Evolutionary conservation across 1,140 invertebrate genomes (phyloP), one percentile per base, ranked within the genome.

Genomic region (Epicauta chinensis): DNA sequence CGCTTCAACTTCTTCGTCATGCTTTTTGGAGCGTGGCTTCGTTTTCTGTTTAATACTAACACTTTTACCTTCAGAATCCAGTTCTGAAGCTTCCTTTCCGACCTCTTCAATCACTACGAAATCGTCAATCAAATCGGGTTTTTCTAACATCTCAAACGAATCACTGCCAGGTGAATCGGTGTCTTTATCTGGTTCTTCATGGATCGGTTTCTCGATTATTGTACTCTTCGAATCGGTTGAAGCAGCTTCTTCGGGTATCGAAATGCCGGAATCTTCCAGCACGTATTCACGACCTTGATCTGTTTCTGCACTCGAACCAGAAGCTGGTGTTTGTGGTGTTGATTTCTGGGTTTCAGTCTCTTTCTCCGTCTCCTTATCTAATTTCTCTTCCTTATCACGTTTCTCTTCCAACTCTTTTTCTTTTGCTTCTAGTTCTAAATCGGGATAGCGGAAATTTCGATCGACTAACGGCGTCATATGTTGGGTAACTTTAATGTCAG

Each of bases 101-200:
- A 91, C 86, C 70, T 91, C 89, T 71, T 90, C 87, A 50, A 90
- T 86, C 0, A 91, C 86, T 1, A 91, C 85, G 68, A 90, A 91
- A 62, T 91, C 88, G 66, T 91, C 88, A 51, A 87, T 86, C 49
- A 89, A 80, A 64, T 87, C 86, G 1, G 87, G 87, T 62, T 89
- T 89, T 58, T 91, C 87, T 0, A 91, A 73, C 68, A 91, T 78
- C 76, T 93, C 90, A 75, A 93, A 94, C 17, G 91, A 92, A 68
- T 93, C 91, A 65, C 87, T 87, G 31, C 81, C 86, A 1, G 89
- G 89, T 0, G 89, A 91, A 58, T 90, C 85, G 36, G 66, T 72
- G 63, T 82, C 74, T 72, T 80, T 76, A 66, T 71, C 48, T 68
- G 73, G 40, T 17, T 59, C 62, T 64, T 75, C 72, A 54, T 70